Evolutionary conservation across 1,140 invertebrate species (phyloP), one percentile per base, ranked within the genome.

Genomic region (Diorhabda carinulata): DNA sequence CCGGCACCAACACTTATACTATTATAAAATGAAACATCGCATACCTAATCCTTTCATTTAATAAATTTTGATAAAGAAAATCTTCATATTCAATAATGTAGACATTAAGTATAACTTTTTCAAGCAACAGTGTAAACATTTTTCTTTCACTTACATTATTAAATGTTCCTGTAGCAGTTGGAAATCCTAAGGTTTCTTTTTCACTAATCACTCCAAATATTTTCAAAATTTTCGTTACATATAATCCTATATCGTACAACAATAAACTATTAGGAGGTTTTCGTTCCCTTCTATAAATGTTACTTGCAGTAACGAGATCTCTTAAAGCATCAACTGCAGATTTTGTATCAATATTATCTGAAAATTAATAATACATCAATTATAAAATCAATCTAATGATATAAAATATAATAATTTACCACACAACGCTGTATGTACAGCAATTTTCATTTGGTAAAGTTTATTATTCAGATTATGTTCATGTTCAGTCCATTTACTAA

Each of bases 301-400:
- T 98, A 57, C 87, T 86, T 44, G 87, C 82, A 3, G 88, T 86
- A 4, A 99, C 89, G 61, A 98, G 82, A 73, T 96, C 93, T 71
- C 93, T 85, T 4, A 99, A 84, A 4, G 84, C 83, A 77, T 98
- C 95, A 44, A 99, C 79, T 0, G 90, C 90, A 40, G 86, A 85
- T 77, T 92, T 89, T 0, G 98, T 99, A 82, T 99, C 96, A 66
- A 99, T 88, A 79, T 97, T 98, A 84, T 99, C 94, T 94, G 77
- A 58, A 83, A 82, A 73, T 4, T 8, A 52, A 52, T 6, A 52
- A 52, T 52, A n/a, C n/a, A 8, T 52, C n/a, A 2, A 52, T 52
- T n/a, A 52, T 52, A 2, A 52, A 52, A 52, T 52, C 2, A 8
- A 6, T 4, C 47, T 3, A 52, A 52, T n/a, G 2, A 3, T 52